These are phyloP conservation scores for Brachyistius frenatus DNA, from an alignment of 2,113 vertebrate species.

Conservation along the genomic window DNA sequence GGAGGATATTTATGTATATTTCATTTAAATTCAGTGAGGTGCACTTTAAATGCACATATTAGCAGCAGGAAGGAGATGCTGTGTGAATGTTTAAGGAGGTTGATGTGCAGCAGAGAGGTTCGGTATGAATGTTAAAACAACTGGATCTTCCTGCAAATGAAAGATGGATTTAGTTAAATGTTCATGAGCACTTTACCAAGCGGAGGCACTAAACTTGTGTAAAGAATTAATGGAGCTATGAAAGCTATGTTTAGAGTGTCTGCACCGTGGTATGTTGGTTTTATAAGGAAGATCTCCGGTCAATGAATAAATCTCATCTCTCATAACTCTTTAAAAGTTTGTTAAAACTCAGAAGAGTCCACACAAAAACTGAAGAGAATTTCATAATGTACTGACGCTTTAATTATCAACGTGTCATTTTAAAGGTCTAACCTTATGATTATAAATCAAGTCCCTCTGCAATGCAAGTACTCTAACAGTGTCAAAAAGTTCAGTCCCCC, in stretches of 20 bases:
- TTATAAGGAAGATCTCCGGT: background rate
- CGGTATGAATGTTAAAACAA: background rate
- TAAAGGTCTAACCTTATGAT: too few species aligned
- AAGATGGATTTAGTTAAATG: constrained; percentile 10
- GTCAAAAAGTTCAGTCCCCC: too few species aligned
- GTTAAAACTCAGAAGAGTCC: background rate
- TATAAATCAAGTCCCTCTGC: too few species aligned
- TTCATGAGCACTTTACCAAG: background rate
- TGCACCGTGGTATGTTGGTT: background rate
- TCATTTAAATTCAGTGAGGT: background rate
- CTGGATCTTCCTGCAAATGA: background rate
- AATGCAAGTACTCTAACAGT: too few species aligned
- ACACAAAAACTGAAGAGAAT: too few species aligned
- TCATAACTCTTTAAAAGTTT: background rate
- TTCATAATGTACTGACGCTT: too few species aligned
- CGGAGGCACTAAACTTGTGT: background rate
- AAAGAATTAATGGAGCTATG: constrained; percentile 8
- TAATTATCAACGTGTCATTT: too few species aligned
- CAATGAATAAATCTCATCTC: constrained; percentile 3
- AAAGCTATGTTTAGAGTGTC: background rate
- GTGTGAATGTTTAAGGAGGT: background rate
- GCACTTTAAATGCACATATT: background rate
- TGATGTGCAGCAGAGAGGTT: background rate
- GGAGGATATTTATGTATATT: constrained; percentile 5
- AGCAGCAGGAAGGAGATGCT: background rate